Evolutionary conservation across 2,113 vertebrate genomes (phyloP).

Genomic region (Elaphurus davidianus): DNA sequence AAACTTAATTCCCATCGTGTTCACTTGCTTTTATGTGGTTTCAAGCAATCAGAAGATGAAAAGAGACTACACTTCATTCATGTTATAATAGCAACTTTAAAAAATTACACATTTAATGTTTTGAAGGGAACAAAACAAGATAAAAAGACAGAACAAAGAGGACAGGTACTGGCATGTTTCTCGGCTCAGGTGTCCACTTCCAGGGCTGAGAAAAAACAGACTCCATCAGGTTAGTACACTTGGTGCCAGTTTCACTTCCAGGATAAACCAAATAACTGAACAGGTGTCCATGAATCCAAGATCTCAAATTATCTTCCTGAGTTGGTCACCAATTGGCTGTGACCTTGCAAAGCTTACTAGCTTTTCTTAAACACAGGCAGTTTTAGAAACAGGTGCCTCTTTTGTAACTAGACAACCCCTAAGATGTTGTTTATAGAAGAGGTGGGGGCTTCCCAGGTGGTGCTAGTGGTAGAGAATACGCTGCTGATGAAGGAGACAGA

Average conservation of each 20-base stretch:
- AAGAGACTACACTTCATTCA: neutral
- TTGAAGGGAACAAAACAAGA: neutral
- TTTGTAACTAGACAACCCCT: no score
- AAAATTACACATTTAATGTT: neutral
- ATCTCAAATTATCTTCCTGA: neutral
- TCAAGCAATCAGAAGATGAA: constrained; percentile 46
- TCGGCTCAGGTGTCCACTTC: neutral
- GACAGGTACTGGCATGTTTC: neutral
- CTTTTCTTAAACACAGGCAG: neutral
- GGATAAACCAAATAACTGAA: neutral
- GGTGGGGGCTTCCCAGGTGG: neutral
- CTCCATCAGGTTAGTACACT: neutral
- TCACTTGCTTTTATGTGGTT: constrained; percentile 54
- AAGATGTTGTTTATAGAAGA: neutral
- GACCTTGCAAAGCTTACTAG: neutral
- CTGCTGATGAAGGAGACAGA: neutral
- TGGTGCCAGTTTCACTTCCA: neutral
- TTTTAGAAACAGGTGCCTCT: neutral
- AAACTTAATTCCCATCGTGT: constrained; percentile 47
- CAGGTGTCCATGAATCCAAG: no score
- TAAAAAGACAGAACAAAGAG: neutral
- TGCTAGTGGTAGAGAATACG: neutral
- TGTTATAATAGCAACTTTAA: constrained; percentile 45
- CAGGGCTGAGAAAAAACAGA: neutral
- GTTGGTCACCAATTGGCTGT: neutral